phyloP scores from a whole-genome alignment of 2,113 vertebrate genomes.

The Hypocryptadius cinnamomeus region DNA sequence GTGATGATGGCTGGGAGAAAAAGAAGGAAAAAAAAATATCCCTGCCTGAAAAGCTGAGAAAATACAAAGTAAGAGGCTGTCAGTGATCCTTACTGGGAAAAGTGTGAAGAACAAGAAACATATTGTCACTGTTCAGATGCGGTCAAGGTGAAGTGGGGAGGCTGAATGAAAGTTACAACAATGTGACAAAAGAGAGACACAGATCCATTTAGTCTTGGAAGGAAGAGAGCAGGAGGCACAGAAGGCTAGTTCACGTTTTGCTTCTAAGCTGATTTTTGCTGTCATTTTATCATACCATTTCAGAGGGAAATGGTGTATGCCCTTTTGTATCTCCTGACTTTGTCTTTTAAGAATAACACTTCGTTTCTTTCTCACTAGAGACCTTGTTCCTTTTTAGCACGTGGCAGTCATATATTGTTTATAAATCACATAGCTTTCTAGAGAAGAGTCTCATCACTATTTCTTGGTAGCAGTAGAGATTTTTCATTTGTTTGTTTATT shows the following conservation, averaged over 20 bases:
- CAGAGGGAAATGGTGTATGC: slow-evolving; percentile 63
- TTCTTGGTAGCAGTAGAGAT: not conserved
- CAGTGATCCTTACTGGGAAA: slow-evolving; percentile 60
- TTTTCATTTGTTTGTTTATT: not conserved
- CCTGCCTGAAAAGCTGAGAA: slow-evolving; percentile 26
- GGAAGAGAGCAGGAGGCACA: slow-evolving; percentile 48
- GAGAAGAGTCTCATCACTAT: not conserved
- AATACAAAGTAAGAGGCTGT: slow-evolving; percentile 49
- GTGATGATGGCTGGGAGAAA: not conserved
- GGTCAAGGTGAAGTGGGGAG: slow-evolving; percentile 50
- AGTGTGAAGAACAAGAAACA: slow-evolving; percentile 53
- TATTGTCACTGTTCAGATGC: slow-evolving; percentile 45
- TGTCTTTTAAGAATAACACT: slow-evolving; percentile 58
- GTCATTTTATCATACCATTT: slow-evolving; percentile 56
- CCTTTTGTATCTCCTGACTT: slow-evolving; percentile 68
- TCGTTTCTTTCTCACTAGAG: slow-evolving; percentile 48
- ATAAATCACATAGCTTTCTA: not conserved
- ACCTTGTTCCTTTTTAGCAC: slow-evolving; percentile 32
- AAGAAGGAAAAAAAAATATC: not conserved
- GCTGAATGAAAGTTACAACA: slow-evolving; percentile 54
- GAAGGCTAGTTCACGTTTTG: slow-evolving; percentile 44
- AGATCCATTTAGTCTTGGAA: slow-evolving; percentile 54
- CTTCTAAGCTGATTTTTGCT: slow-evolving; percentile 60
- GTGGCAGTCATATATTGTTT: slow-evolving; percentile 7
- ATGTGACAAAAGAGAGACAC: slow-evolving; percentile 62